A percentile compares a stretch with the other conserved stretches of the same genome.
These are phyloP conservation scores for Agriopis leucophaearia DNA, from an alignment of 2,888 invertebrate genomes.

Conservation along the genomic window DNA sequence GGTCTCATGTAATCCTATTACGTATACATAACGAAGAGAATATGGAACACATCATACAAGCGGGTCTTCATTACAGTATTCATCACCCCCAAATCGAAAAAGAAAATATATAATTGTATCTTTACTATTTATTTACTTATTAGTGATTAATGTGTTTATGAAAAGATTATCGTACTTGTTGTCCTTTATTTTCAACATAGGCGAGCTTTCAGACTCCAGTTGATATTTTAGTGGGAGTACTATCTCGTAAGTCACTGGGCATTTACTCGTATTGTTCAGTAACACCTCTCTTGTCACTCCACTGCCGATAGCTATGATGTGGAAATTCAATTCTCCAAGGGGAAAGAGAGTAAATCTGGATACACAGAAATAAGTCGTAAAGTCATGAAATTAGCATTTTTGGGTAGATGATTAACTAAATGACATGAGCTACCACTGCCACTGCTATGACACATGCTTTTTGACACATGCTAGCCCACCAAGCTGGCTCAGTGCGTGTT, in stretches of 20 bases:
- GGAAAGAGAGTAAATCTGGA: slow-evolving; percentile 87
- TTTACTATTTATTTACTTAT: no score
- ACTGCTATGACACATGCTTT: no score
- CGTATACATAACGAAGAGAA: no score
- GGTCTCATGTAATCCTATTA: no score
- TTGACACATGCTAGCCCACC: no score
- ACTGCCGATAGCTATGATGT: slow-evolving; percentile 83
- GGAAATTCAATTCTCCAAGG: slow-evolving; percentile 85
- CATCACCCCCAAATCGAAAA: no score
- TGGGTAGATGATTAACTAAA: no score
- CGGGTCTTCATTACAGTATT: no score
- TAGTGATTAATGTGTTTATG: not conserved
- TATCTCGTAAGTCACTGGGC: slow-evolving; percentile 83
- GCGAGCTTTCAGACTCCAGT: slow-evolving; percentile 50
- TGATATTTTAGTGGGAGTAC: slow-evolving; percentile 67
- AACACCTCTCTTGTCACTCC: slow-evolving; percentile 83
- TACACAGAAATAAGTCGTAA: not conserved
- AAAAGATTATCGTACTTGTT: slow-evolving; percentile 63
- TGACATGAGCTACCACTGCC: no score
- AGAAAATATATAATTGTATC: no score
- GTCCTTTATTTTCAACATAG: slow-evolving; percentile 59
- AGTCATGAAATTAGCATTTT: not conserved
- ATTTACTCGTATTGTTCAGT: slow-evolving; percentile 87
- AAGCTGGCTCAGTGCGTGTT: no score
- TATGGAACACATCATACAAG: no score